Evolutionary conservation across 2,113 vertebrate genomes (phyloP).

Genomic region (Trachemys scripta): DNA sequence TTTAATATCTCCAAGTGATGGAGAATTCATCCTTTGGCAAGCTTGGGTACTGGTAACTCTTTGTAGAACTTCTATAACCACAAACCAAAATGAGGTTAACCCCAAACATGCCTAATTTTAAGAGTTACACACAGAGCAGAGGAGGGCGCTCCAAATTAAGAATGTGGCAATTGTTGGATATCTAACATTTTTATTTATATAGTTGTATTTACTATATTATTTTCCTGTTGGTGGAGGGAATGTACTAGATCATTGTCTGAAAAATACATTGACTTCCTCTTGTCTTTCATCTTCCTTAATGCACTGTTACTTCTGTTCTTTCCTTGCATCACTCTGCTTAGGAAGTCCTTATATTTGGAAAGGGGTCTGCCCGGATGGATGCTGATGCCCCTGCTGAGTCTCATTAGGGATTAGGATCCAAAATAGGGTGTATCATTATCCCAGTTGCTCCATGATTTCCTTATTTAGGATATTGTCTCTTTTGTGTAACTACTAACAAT

Average conservation of each 20-base stretch:
- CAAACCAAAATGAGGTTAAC: background rate
- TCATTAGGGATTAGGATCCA: accelerated
- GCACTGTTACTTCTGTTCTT: background rate
- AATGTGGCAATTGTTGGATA: background rate
- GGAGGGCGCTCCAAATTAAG: background rate
- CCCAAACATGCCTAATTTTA: background rate
- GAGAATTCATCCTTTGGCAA: background rate
- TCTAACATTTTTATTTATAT: too few species aligned
- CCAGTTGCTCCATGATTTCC: background rate
- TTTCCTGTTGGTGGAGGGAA: too few species aligned
- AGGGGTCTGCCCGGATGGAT: background rate
- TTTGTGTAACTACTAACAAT: accelerated
- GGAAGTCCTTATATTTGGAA: background rate
- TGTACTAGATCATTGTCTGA: background rate
- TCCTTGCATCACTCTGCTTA: background rate
- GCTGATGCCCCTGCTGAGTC: background rate
- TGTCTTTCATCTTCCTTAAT: background rate
- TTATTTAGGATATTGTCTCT: accelerated
- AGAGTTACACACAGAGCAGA: background rate
- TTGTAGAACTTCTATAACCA: background rate
- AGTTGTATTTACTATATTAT: background rate
- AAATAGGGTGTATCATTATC: accelerated
- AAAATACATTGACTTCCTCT: background rate
- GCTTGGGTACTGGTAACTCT: background rate
- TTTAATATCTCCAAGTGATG: accelerated